These are phyloP conservation scores for Schizopygopsis pylzovi DNA, from an alignment of 2,797 vertebrate species.

Conservation along the genomic window DNA sequence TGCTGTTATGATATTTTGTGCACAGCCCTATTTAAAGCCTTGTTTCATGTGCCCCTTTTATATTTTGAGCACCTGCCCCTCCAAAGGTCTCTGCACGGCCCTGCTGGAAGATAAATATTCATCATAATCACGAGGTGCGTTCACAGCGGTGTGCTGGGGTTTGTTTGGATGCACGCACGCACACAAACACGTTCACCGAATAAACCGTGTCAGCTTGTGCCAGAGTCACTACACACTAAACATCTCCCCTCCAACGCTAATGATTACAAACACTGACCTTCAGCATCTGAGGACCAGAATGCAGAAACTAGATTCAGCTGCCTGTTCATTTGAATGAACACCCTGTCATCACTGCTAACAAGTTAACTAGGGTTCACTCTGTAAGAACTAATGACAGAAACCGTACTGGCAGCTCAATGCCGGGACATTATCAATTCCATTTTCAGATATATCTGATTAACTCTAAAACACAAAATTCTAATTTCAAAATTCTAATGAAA, in stretches of 20 bases:
- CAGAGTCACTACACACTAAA: conserved; percentile 10
- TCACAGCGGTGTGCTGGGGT: conserved; percentile 58
- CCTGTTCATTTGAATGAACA: neutral
- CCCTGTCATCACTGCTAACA: no score
- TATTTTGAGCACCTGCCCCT: no score
- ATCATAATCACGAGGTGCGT: conserved; percentile 66
- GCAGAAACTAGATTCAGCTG: neutral
- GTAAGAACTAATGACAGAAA: neutral
- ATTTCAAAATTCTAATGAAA: no score
- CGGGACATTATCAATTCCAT: neutral
- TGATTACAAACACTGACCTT: conserved; percentile 38
- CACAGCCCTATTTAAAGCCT: no score
- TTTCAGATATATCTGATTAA: neutral
- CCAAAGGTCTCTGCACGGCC: no score
- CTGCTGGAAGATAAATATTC: no score
- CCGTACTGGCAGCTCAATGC: neutral
- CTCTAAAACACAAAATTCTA: neutral
- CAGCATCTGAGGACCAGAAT: conserved; percentile 17
- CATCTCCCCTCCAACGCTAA: conserved; percentile 5
- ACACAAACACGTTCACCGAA: conserved; percentile 61
- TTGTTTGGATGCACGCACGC: conserved; percentile 71
- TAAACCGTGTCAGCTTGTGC: conserved; percentile 62
- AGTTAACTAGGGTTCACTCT: neutral
- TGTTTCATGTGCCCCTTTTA: no score
- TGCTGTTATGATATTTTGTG: no score